A percentile compares a stretch with the other conserved stretches of the same genome.
Evolutionary conservation across 2,797 vertebrate species (phyloP).

Genomic region (Hippopotamyrus pictus): DNA sequence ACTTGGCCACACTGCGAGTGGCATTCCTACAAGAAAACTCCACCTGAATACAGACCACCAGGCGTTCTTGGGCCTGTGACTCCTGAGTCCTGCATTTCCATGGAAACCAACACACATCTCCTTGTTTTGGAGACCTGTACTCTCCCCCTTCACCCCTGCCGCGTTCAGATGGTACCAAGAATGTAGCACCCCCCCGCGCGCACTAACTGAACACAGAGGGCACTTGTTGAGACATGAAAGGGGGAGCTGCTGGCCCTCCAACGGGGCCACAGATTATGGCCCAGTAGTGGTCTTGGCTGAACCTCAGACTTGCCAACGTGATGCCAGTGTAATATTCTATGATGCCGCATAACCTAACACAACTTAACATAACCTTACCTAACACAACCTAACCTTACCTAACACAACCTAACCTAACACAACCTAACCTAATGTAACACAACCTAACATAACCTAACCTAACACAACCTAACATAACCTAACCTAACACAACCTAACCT

Average conservation of each 20-base stretch:
- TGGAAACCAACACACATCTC: not conserved
- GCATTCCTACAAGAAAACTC: not conserved
- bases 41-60: not conserved
- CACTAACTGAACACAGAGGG: not conserved
- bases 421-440: too few relatives aligned
- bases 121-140: not conserved
- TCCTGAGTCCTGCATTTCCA: not conserved
- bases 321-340: not conserved
- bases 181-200: not conserved
- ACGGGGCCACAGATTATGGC: not conserved
- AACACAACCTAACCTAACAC: too few relatives aligned
- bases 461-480: too few relatives aligned
- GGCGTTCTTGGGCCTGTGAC: not conserved
- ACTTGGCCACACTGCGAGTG: not conserved
- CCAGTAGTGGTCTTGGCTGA: not conserved
- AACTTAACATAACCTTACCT: too few relatives aligned
- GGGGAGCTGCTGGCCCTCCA: not conserved
- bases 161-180: not conserved
- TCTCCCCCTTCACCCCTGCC: not conserved
- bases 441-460: not conserved
- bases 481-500: too few relatives aligned
- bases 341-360: not conserved
- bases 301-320: not conserved
- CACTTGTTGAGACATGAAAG: not conserved
- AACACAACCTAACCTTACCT: too few relatives aligned